phyloP scores from a whole-genome alignment of 2,113 vertebrate genomes.

The Stigmatopora nigra region DNA sequence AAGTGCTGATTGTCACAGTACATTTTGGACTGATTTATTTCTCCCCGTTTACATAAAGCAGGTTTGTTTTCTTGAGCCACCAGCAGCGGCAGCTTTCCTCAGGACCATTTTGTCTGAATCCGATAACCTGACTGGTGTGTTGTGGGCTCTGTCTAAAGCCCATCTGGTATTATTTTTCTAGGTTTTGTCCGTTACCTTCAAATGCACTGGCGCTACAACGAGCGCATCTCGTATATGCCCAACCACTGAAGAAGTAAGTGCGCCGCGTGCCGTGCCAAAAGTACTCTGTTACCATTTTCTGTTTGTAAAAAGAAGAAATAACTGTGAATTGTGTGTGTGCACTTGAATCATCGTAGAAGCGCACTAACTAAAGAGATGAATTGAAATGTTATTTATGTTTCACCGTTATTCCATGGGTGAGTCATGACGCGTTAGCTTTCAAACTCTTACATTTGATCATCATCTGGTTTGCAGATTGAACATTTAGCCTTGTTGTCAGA shows the following conservation, averaged over 20 bases:
- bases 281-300: conserved; percentile 28
- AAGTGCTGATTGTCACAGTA: no score
- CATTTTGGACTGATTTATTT: no score
- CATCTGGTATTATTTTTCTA: conserved; percentile 13
- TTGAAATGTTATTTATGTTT: conserved; percentile 2
- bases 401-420: background rate
- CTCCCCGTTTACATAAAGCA: conserved; percentile 17
- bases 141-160: conserved; percentile 15
- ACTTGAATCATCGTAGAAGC: background rate
- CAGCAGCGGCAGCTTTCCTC: conserved; percentile 54
- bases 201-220: conserved; percentile 46
- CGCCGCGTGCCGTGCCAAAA: conserved; percentile 57
- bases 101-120: conserved; percentile 30
- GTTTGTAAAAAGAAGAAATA: background rate
- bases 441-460: background rate
- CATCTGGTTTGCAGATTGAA: background rate
- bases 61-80: conserved; percentile 47
- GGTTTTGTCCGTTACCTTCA: conserved; percentile 28
- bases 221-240: conserved; percentile 29
- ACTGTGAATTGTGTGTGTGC: conserved; percentile 1
- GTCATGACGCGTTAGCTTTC: no score
- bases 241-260: conserved; percentile 7
- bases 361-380: background rate
- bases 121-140: conserved; percentile 26
- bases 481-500: background rate